Evolutionary conservation across 2,113 vertebrate species (phyloP).

Genomic region (Periophthalmodon schlosseri): DNA sequence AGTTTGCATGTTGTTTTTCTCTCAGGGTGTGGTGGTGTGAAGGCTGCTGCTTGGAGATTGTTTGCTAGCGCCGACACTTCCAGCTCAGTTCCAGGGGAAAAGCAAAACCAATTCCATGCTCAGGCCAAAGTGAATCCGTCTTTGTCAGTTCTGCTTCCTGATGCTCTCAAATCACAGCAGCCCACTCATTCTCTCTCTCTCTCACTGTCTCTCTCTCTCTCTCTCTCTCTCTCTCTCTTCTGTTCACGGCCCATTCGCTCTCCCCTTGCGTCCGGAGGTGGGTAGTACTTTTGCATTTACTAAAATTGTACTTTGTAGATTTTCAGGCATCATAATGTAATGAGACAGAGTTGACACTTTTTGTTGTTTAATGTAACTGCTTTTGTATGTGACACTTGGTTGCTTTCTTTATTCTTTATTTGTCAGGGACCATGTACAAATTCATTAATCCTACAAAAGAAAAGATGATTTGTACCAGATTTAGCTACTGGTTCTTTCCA

Average conservation of each 20-base stretch:
- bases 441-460: too few relatives aligned
- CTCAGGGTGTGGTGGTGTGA: conserved; percentile 58
- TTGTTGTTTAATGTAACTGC: too few relatives aligned
- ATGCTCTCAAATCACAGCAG: conserved; percentile 76
- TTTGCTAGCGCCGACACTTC: conserved; percentile 70
- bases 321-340: too few relatives aligned
- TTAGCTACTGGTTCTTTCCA: too few relatives aligned
- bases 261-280: conserved; percentile 29
- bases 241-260: conserved; percentile 26
- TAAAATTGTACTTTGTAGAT: too few relatives aligned
- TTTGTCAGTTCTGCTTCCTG: conserved; percentile 78
- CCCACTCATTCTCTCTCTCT: conserved; percentile 8
- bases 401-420: too few relatives aligned
- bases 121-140: conserved; percentile 78
- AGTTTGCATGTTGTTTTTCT: conserved; percentile 53
- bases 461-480: too few relatives aligned
- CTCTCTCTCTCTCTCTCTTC: not conserved
- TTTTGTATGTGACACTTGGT: too few relatives aligned
- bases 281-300: too few relatives aligned
- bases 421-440: too few relatives aligned
- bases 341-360: too few relatives aligned
- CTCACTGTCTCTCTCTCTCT: not conserved
- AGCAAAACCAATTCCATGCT: conserved; percentile 81
- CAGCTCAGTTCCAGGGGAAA: conserved; percentile 74
- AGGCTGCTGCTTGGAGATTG: conserved; percentile 72